phyloP scores from a whole-genome alignment of 2,113 vertebrate genomes.

The Salvelinus fontinalis region DNA sequence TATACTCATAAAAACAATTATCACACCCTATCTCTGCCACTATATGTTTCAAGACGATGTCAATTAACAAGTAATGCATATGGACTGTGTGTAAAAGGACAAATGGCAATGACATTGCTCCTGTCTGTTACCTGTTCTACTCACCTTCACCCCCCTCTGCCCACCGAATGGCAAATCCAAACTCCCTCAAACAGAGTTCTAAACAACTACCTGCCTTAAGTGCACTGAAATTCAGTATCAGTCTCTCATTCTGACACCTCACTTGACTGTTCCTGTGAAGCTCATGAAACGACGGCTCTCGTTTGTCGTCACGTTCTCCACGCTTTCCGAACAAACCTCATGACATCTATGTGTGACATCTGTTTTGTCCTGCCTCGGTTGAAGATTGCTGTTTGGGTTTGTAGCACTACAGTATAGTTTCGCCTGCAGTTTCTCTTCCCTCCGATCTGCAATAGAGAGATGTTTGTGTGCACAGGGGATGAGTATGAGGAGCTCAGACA shows the following conservation, averaged over 20 bases:
- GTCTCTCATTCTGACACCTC: slow-evolving; percentile 52
- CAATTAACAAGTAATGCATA: slow-evolving; percentile 50
- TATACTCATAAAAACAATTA: slow-evolving; percentile 15
- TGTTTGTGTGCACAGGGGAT: too few species aligned
- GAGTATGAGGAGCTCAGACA: neutral
- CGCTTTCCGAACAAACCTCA: slow-evolving; percentile 40
- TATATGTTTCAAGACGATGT: slow-evolving; percentile 33
- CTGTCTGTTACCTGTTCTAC: slow-evolving; percentile 21
- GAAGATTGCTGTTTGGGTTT: slow-evolving; percentile 50
- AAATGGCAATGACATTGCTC: slow-evolving; percentile 30
- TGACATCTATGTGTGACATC: slow-evolving; percentile 58
- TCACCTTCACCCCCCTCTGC: neutral
- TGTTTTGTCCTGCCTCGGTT: slow-evolving; percentile 63
- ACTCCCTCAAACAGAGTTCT: slow-evolving; percentile 52
- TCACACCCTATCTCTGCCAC: neutral
- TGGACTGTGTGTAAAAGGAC: slow-evolving; percentile 12
- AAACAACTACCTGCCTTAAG: slow-evolving; percentile 73
- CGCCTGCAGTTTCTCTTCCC: slow-evolving; percentile 57
- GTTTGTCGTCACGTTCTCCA: slow-evolving; percentile 33
- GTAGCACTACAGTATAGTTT: slow-evolving; percentile 52
- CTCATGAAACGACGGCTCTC: slow-evolving; percentile 26
- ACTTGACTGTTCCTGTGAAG: slow-evolving; percentile 6
- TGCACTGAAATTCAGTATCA: slow-evolving; percentile 73
- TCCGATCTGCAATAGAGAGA: slow-evolving; percentile 48
- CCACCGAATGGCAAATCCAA: slow-evolving; percentile 24